Evolutionary conservation across 1,140 invertebrate species (phyloP).

Genomic region (Pseudachorutes palmiensis): DNA sequence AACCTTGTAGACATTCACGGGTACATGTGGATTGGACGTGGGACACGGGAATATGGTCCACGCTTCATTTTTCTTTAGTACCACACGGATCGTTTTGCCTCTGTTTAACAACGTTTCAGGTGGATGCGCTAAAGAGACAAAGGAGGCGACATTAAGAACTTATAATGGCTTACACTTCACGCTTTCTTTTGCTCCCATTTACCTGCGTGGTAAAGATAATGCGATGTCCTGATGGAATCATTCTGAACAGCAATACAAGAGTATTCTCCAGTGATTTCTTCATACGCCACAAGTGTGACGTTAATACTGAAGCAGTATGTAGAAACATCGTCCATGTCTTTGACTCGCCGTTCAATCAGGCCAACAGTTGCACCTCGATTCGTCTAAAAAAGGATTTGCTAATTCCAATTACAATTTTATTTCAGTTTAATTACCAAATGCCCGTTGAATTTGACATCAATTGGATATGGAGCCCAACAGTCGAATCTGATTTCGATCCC

Average conservation of each 20-base stretch:
- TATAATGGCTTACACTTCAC: no score
- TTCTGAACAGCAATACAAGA: slow-evolving; percentile 22
- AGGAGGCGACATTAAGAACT: no score
- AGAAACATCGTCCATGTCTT: neutral
- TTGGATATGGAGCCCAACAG: slow-evolving; percentile 31
- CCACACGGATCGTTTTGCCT: slow-evolving; percentile 9
- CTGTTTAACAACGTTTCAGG: slow-evolving; percentile 21
- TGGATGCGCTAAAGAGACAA: slow-evolving; percentile 15
- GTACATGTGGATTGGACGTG: slow-evolving; percentile 20
- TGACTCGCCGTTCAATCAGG: slow-evolving; percentile 7
- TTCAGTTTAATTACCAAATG: slow-evolving; percentile 28
- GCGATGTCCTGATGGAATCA: slow-evolving; percentile 3
- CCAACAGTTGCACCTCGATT: slow-evolving; percentile 15
- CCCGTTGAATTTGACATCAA: slow-evolving; percentile 25
- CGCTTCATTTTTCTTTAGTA: neutral
- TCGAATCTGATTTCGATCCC: slow-evolving; percentile 17
- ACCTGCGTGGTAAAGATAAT: slow-evolving; percentile 26
- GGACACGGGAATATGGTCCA: slow-evolving; percentile 21
- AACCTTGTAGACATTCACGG: slow-evolving; percentile 17
- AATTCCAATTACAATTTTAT: neutral
- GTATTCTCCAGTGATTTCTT: slow-evolving; percentile 28
- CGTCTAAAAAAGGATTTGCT: slow-evolving; percentile 6
- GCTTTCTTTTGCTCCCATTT: no score
- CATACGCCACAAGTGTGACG: slow-evolving; percentile 20
- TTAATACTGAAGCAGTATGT: slow-evolving; percentile 22